Evolutionary conservation across 2,113 vertebrate species (phyloP).

Genomic region (Hyla sarda): DNA sequence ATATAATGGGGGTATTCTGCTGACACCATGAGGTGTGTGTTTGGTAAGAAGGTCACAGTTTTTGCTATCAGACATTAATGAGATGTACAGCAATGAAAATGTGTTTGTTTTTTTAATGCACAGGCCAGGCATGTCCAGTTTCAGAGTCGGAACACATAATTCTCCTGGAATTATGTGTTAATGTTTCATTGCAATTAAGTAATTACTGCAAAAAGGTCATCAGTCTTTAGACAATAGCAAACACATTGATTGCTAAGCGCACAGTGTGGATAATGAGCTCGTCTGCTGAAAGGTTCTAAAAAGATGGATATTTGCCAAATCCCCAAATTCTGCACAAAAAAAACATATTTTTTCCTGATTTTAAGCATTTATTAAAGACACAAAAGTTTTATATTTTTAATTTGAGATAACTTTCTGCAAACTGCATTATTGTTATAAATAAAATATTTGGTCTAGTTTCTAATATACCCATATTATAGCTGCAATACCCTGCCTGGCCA

Average conservation of each 20-base stretch:
- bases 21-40: conserved; percentile 31
- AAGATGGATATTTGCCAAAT: background rate
- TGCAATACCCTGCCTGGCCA: background rate
- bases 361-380: background rate
- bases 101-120: background rate
- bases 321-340: background rate
- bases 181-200: conserved; percentile 46
- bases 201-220: conserved; percentile 31
- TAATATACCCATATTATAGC: background rate
- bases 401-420: background rate
- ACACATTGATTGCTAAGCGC: conserved; percentile 12
- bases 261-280: background rate
- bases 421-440: background rate
- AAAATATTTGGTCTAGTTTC: background rate
- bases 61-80: conserved; percentile 8
- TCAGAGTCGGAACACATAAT: background rate
- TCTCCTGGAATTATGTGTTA: background rate
- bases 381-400: background rate
- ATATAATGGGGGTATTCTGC: conserved; percentile 28
- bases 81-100: background rate
- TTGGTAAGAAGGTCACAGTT: conserved; percentile 23
- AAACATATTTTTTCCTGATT: background rate
- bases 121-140: background rate
- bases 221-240: conserved; percentile 22
- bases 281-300: background rate